These are phyloP conservation scores for Eptesicus fuscus DNA, from an alignment of 2,113 vertebrate species.

Conservation along the genomic window DNA sequence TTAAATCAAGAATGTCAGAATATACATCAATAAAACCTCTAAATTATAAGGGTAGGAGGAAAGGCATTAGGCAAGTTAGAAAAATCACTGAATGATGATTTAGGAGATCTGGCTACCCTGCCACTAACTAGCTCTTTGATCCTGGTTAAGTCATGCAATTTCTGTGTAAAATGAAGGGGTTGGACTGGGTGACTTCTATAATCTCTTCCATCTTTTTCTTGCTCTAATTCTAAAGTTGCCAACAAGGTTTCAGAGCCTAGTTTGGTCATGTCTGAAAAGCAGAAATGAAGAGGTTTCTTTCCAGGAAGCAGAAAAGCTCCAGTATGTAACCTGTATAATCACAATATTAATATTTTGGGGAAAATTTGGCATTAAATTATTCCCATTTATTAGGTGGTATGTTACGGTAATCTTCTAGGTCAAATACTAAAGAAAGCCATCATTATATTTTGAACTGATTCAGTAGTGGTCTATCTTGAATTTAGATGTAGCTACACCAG, in stretches of 20 bases:
- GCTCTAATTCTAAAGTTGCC: not conserved
- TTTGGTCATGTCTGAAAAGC: not conserved
- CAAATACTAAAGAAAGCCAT: slow-evolving; percentile 33
- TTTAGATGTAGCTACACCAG: not conserved
- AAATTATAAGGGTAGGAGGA: not conserved
- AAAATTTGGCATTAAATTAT: not conserved
- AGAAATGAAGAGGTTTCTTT: not conserved
- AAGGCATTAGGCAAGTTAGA: not conserved
- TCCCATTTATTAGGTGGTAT: not conserved
- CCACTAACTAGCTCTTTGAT: not conserved
- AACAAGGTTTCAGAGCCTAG: not conserved
- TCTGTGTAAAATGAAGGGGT: not conserved
- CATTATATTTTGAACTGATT: slow-evolving; percentile 8
- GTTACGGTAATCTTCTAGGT: not conserved
- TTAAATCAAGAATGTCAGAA: slow-evolving; percentile 1
- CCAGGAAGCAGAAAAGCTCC: not conserved
- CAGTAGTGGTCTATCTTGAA: not conserved
- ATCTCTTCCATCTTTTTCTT: not conserved
- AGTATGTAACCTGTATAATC: not conserved
- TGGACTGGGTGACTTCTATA: not conserved
- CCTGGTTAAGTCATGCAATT: not conserved
- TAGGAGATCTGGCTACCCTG: not conserved
- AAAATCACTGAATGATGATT: not conserved
- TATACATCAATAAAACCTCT: not conserved
- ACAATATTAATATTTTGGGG: not conserved